Conservation (phyloP, 2,888 invertebrate genomes). For the Platynereis dumerilii region DNA sequence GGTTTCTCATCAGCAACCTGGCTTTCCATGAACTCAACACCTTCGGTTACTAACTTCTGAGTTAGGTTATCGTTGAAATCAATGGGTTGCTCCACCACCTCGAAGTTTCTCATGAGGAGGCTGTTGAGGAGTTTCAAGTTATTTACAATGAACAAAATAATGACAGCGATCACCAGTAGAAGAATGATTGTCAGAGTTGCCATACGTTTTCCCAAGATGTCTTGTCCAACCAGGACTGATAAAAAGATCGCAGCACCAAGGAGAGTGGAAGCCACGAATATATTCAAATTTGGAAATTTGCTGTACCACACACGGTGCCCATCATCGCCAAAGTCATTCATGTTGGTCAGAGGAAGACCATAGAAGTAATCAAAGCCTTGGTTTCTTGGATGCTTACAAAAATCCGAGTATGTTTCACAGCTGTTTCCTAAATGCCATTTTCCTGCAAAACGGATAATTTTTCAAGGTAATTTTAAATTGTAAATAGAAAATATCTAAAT, state of each 20-base stretch:
- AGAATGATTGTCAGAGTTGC: neutral
- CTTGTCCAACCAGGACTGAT: neutral
- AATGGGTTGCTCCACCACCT: constrained; percentile 61
- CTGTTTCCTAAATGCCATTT: constrained; percentile 67
- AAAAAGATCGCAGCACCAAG: constrained; percentile 15
- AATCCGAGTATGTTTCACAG: constrained; percentile 48
- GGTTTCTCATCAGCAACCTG: constrained; percentile 46
- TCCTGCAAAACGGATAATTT: constrained; percentile 45
- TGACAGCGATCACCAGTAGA: neutral
- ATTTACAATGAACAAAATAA: neutral
- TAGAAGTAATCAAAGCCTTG: constrained; percentile 65
- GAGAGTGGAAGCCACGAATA: constrained; percentile 11
- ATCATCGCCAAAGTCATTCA: constrained; percentile 51
- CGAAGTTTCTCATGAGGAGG: constrained; percentile 57
- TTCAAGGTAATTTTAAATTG: neutral
- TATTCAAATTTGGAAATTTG: constrained; percentile 13
- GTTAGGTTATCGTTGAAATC: constrained; percentile 49
- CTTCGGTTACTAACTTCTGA: constrained; percentile 45
- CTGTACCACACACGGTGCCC: constrained; percentile 15
- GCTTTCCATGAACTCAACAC: constrained; percentile 48
- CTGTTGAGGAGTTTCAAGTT: constrained; percentile 16
- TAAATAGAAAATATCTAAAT: neutral
- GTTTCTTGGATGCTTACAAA: constrained; percentile 57
- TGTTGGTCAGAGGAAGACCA: constrained; percentile 61
- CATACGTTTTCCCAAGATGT: neutral